These are phyloP conservation scores for Ditylenchus weischeri DNA, from an alignment of 2,888 invertebrate species.

Conservation along the genomic window DNA sequence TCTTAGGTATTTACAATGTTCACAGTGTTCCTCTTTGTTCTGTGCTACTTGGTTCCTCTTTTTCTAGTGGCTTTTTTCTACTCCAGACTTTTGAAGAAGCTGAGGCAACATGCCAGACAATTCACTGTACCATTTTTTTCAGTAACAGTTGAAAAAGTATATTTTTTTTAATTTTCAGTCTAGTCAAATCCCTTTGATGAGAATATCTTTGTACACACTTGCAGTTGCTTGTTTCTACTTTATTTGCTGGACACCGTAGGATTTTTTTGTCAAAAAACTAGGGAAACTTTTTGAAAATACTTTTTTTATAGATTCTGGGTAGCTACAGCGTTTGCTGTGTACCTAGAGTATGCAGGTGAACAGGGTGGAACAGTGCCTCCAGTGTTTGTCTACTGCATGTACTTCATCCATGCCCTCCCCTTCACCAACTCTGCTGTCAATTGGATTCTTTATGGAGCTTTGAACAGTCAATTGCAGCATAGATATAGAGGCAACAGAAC, in stretches of 20 bases:
- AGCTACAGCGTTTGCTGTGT: conserved; percentile 55
- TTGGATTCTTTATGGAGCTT: conserved; percentile 56
- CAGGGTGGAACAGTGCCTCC: conserved; percentile 44
- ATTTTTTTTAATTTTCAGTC: conserved; percentile 36
- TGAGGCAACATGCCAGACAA: conserved; percentile 52
- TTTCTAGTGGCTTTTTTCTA: conserved; percentile 55
- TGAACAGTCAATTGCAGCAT: conserved; percentile 54
- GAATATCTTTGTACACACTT: conserved; percentile 55
- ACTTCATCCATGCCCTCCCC: conserved; percentile 56
- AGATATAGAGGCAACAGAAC: conserved; percentile 38
- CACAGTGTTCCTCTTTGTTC: conserved; percentile 48
- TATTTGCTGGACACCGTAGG: conserved; percentile 52
- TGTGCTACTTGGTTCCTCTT: conserved; percentile 54
- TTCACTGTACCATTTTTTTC: conserved; percentile 44
- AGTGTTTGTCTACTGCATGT: conserved; percentile 56
- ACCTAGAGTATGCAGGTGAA: conserved; percentile 49
- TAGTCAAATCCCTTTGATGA: conserved; percentile 54
- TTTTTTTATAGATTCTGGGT: conserved; percentile 30
- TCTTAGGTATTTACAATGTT: conserved; percentile 45
- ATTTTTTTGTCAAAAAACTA: conserved; percentile 12
- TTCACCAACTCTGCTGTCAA: conserved; percentile 57
- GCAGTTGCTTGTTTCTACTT: conserved; percentile 57
- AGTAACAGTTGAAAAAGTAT: neutral
- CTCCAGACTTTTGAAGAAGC: conserved; percentile 45
- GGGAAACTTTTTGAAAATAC: neutral